These are phyloP conservation scores for Acanthisitta chloris DNA, from an alignment of 2,113 vertebrate species.

Conservation along the genomic window DNA sequence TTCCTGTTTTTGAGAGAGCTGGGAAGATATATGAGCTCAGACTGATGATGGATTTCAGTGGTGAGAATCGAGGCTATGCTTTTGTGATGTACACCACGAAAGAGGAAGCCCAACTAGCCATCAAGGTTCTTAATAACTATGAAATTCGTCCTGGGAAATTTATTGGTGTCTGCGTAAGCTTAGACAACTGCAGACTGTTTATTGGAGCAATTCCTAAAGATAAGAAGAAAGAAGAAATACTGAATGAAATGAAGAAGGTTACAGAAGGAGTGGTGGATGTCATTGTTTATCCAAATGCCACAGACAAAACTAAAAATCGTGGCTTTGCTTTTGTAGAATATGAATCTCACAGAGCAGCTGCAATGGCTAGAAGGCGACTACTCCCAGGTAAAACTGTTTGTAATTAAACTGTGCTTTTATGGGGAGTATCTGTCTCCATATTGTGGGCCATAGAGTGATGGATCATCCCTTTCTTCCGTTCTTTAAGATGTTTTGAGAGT, in stretches of 20 bases:
- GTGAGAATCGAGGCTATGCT: slow-evolving; percentile 94
- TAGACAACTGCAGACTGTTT: slow-evolving; percentile 95
- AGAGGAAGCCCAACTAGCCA: slow-evolving; percentile 87
- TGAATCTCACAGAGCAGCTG: slow-evolving; percentile 93
- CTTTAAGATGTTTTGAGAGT: background rate
- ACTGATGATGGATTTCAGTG: slow-evolving; percentile 97
- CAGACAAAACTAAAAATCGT: slow-evolving; percentile 88
- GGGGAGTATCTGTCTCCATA: background rate
- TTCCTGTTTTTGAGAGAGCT: slow-evolving; percentile 89
- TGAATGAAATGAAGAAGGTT: slow-evolving; percentile 92
- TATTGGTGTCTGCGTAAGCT: slow-evolving; percentile 92
- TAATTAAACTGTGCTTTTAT: background rate
- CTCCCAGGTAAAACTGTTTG: slow-evolving; percentile 80
- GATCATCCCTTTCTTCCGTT: background rate
- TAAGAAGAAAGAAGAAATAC: slow-evolving; percentile 91
- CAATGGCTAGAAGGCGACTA: slow-evolving; percentile 90
- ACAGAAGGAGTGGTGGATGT: slow-evolving; percentile 94
- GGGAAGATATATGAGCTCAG: slow-evolving; percentile 93
- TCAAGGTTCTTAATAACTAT: slow-evolving; percentile 88
- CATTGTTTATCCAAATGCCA: slow-evolving; percentile 88
- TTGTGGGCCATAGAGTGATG: fast-evolving
- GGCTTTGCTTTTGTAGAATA: slow-evolving; percentile 96
- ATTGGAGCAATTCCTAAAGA: slow-evolving; percentile 94
- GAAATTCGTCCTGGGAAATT: slow-evolving; percentile 91
- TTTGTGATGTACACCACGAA: slow-evolving; percentile 94